Base-by-base conservation (phyloP, 92 coral and sea anemone species). In the Porites divaricata region DNA sequence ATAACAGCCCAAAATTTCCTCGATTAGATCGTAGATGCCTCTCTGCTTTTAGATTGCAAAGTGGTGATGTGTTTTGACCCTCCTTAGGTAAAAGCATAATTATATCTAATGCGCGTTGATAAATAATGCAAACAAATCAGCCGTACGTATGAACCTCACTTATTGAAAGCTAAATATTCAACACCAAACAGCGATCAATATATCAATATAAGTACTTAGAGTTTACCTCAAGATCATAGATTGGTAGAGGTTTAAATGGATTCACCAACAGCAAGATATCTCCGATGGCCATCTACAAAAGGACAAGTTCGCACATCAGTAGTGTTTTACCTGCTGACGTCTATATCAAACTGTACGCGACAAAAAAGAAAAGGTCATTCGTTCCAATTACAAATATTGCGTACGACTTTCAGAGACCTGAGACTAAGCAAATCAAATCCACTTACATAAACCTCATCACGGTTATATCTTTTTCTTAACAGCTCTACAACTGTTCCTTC, bases 221-320 rank as follows among this genome's bases (percentile, higher is more conserved):
- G 57, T 64, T 51, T 66, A 83, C 81, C 87, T 69, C 52, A 11
- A 49, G 51, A 19, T 78, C 90, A 52, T 87, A 80, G 51, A 66
- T 66, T 14, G 86, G 49, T 28, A 89, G 86, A 22, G 24, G 13
- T 74, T 83, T 84, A 67, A 82, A 89, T 4, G 92, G 92, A 58
- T 89, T 89, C 70, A 89, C 75, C 16, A 72, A 73, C 21, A 89
- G 35, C 28, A 75, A 79, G 49, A 89, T 67, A 67, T 89, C 92
- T 23, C 74, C 89, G 49, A 89, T 48, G 45, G 81, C 68, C 35
- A 78, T 84, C 92, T 89, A 86, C 21, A 72, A 72, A 78, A n/a
- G 62, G 26, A 41, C 14, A 22, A 52, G 67, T 26, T 9, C 45
- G 23, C 0, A 35, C 6, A 6, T 35, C 45, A 35, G 45, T 35